Evolutionary conservation across 2,113 vertebrate species (phyloP).

Genomic region (Tapirus terrestris): DNA sequence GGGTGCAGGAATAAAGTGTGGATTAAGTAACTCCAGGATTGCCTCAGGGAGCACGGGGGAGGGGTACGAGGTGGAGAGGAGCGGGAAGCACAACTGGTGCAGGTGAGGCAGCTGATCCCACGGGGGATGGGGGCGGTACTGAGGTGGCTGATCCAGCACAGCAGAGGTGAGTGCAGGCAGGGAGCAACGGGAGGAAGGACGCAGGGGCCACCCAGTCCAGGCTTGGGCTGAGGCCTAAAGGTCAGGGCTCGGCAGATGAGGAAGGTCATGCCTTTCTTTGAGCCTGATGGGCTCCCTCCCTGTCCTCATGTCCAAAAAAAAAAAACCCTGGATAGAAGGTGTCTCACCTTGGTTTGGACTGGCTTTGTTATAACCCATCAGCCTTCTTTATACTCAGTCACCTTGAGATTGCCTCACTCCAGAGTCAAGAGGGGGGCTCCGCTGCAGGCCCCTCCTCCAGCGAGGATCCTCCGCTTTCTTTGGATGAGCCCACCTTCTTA

Average conservation of each 20-base stretch:
- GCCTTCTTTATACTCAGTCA: neutral
- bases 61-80: rapidly evolving
- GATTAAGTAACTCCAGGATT: neutral
- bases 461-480: neutral
- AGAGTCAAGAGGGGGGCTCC: neutral
- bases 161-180: rapidly evolving
- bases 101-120: neutral
- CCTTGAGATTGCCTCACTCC: neutral
- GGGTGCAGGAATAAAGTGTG: neutral
- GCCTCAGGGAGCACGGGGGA: neutral
- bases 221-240: neutral
- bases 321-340: neutral
- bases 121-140: too few species aligned
- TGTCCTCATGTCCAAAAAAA: neutral
- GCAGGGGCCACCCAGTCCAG: neutral
- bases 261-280: neutral
- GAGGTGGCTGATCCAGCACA: neutral
- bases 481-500: neutral
- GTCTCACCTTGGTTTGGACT: neutral
- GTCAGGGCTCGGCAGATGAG: neutral
- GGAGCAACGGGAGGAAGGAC: neutral
- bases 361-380: neutral
- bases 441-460: neutral
- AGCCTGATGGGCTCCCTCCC: too few species aligned
- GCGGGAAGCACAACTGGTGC: neutral